A percentile compares a stretch with the other conserved stretches of the same genome.
These are phyloP conservation scores for Gobionotothen gibberifrons DNA, from an alignment of 2,797 vertebrate genomes.

Conservation along the genomic window DNA sequence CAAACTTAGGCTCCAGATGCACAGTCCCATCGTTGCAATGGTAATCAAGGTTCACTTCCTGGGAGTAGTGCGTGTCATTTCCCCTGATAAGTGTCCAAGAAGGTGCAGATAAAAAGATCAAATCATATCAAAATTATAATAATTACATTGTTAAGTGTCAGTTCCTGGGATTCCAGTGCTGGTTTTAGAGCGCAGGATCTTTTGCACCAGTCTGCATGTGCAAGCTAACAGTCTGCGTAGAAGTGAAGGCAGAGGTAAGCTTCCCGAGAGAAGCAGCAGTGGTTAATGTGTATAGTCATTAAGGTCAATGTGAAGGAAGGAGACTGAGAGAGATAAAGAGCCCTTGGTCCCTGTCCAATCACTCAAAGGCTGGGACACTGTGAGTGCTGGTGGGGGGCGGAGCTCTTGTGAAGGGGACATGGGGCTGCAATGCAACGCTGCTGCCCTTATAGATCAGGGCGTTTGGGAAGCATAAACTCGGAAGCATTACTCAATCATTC, in stretches of 20 bases:
- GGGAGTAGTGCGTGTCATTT: conserved; percentile 36
- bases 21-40: conserved; percentile 32
- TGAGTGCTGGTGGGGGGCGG: conserved; percentile 67
- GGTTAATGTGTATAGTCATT: conserved; percentile 70
- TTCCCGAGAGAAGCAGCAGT: conserved; percentile 48
- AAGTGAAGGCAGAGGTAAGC: conserved; percentile 79
- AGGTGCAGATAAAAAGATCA: conserved; percentile 43
- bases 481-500: conserved; percentile 60
- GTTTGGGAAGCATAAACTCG: conserved; percentile 66
- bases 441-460: conserved; percentile 48
- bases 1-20: conserved; percentile 14
- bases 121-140: conserved; percentile 49
- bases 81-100: conserved; percentile 51
- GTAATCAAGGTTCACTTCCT: conserved; percentile 38
- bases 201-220: conserved; percentile 56
- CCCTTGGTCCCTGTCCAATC: conserved; percentile 76
- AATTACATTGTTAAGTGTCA: conserved; percentile 57
- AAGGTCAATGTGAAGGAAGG: conserved; percentile 73
- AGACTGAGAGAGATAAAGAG: conserved; percentile 74
- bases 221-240: conserved; percentile 80
- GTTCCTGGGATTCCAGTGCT: conserved; percentile 77
- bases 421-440: conserved; percentile 44
- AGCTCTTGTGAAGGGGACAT: conserved; percentile 58
- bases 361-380: conserved; percentile 61
- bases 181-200: conserved; percentile 61